phyloP scores from a whole-genome alignment of 2,113 vertebrate species.

The Turnix velox region DNA sequence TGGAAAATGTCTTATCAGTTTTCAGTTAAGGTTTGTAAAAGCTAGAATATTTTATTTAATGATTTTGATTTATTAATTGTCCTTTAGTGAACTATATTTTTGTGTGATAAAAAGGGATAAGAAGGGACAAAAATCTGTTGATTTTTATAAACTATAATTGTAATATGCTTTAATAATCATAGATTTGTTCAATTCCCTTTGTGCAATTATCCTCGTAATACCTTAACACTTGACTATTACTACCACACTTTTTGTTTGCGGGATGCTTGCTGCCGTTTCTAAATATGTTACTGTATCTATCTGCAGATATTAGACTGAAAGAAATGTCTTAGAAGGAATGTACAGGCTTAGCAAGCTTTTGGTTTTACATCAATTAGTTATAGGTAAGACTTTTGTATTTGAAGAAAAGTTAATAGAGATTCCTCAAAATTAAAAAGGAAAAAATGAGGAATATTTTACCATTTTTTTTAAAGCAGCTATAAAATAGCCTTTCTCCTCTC shows the following conservation, averaged over 20 bases:
- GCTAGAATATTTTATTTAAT: neutral
- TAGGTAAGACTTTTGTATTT: neutral
- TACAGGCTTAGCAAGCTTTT: neutral
- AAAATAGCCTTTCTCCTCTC: neutral
- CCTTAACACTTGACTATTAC: neutral
- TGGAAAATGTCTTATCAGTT: constrained; percentile 5
- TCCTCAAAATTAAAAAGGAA: neutral
- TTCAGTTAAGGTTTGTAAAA: neutral
- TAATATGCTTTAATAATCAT: neutral
- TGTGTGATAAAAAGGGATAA: neutral
- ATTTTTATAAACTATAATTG: neutral
- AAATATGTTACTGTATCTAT: neutral
- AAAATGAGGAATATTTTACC: neutral
- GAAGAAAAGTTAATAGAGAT: neutral
- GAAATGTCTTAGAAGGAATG: neutral
- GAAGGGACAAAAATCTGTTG: neutral
- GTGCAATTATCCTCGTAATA: neutral
- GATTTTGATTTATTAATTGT: constrained; percentile 2
- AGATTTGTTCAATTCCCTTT: neutral
- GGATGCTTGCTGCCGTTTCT: neutral
- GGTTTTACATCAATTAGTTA: neutral
- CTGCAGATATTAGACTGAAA: neutral
- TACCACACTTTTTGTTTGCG: neutral
- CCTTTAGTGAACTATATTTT: neutral
- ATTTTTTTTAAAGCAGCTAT: neutral